Conservation (phyloP, 2,797 vertebrate genomes). For the Aplochiton taeniatus region DNA sequence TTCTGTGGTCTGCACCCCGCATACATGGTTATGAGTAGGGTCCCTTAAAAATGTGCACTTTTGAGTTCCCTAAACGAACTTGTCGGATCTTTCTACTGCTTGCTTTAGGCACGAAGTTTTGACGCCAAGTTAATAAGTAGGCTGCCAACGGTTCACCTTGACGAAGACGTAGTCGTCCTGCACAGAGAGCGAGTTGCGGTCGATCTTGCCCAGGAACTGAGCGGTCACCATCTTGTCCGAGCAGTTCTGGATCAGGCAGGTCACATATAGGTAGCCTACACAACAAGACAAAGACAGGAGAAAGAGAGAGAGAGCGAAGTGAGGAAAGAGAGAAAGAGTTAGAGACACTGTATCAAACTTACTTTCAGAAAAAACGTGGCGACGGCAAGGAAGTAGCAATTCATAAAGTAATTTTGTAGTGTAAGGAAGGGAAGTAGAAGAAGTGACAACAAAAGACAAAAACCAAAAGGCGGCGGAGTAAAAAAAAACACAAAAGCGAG, state of each 20-base stretch:
- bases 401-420: too few relatives aligned
- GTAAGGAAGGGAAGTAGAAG: not conserved
- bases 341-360: not conserved
- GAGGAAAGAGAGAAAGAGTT: not conserved
- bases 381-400: not conserved
- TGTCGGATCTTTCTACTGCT: too few relatives aligned
- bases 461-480: too few relatives aligned
- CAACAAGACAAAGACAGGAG: conserved; percentile 26
- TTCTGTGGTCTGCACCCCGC: too few relatives aligned
- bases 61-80: too few relatives aligned
- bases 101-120: too few relatives aligned
- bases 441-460: not conserved
- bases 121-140: not conserved
- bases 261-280: conserved; percentile 86
- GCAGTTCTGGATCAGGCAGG: conserved; percentile 90
- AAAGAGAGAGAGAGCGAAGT: not conserved
- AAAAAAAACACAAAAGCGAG: too few relatives aligned
- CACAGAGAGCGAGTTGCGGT: conserved; percentile 86
- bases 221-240: conserved; percentile 81
- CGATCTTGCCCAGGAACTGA: conserved; percentile 84
- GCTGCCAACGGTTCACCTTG: conserved; percentile 77
- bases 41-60: too few relatives aligned
- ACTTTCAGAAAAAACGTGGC: not conserved
- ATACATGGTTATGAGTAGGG: too few relatives aligned
- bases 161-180: conserved; percentile 93